Conservation (phyloP, 2,888 invertebrate species). For the Drosophila anomalata region DNA sequence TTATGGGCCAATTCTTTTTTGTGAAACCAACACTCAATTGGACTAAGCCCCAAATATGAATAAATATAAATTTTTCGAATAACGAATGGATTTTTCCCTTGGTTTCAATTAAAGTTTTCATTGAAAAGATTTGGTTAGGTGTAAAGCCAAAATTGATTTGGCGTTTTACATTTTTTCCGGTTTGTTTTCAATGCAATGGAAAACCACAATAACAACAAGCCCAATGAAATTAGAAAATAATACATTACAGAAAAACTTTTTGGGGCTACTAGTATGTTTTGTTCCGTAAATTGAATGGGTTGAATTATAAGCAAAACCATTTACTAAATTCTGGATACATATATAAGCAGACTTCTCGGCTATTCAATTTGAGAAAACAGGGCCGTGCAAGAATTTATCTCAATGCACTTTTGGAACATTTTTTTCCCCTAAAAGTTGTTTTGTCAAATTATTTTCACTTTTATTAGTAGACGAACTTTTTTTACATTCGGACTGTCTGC, state of each 20-base stretch:
- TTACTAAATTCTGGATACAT: background rate
- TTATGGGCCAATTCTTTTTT: slow-evolving; percentile 45
- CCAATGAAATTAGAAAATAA: slow-evolving; percentile 1
- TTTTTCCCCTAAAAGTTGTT: slow-evolving; percentile 29
- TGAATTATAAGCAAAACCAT: too few species aligned
- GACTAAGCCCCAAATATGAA: slow-evolving; percentile 5
- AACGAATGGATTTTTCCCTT: slow-evolving; percentile 13
- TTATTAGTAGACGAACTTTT: slow-evolving; percentile 53
- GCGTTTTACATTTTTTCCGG: slow-evolving; percentile 8
- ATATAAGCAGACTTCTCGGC: background rate
- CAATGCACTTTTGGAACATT: slow-evolving; percentile 7
- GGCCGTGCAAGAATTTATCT: background rate
- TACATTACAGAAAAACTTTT: background rate
- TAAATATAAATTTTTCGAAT: slow-evolving; percentile 11
- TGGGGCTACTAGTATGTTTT: background rate
- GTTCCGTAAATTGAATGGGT: background rate
- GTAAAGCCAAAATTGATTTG: slow-evolving; percentile 43
- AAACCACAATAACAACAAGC: slow-evolving; percentile 9
- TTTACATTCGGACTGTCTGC: slow-evolving; percentile 60
- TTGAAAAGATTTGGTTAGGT: slow-evolving; percentile 37
- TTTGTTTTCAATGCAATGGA: slow-evolving; percentile 21
- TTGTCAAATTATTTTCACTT: slow-evolving; percentile 61
- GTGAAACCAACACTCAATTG: slow-evolving; percentile 38
- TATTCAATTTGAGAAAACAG: slow-evolving; percentile 13
- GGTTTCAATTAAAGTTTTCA: slow-evolving; percentile 39